Evolutionary conservation across 2,113 vertebrate genomes (phyloP).

Genomic region (Tylochromis polylepis): DNA sequence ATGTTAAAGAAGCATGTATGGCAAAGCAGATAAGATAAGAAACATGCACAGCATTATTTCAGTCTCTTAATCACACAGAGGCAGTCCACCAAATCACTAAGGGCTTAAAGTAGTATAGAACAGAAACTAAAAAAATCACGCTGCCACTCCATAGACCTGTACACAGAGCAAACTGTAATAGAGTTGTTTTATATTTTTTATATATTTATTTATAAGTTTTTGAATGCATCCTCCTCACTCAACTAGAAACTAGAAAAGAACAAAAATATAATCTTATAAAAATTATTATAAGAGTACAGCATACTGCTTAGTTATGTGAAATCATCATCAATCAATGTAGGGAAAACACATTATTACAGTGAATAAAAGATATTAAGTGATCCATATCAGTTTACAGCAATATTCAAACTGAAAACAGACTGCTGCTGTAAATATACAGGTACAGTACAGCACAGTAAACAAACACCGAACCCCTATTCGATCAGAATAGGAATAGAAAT

Average conservation of each 20-base stretch:
- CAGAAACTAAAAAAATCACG: not conserved
- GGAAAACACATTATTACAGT: not conserved
- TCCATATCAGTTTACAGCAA: not conserved
- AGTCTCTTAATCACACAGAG: not conserved
- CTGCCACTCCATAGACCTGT: not conserved
- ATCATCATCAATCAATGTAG: not conserved
- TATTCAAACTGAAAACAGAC: not conserved
- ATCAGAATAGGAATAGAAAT: not conserved
- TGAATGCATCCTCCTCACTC: not conserved
- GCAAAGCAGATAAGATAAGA: not conserved
- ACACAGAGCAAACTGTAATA: not conserved
- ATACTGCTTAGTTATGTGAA: not conserved
- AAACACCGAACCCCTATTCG: not conserved
- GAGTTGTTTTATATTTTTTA: accelerated
- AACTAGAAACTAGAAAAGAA: not conserved
- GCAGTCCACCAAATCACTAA: not conserved
- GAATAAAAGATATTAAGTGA: not conserved
- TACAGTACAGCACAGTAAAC: not conserved
- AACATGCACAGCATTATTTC: not conserved
- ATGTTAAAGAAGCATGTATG: not conserved
- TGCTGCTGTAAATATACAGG: not conserved
- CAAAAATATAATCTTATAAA: not conserved
- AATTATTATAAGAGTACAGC: not conserved
- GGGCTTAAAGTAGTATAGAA: not conserved
- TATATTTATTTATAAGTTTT: not conserved